Evolutionary conservation across 2,888 invertebrate species (phyloP).

Genomic region (Agrotis ipsilon): DNA sequence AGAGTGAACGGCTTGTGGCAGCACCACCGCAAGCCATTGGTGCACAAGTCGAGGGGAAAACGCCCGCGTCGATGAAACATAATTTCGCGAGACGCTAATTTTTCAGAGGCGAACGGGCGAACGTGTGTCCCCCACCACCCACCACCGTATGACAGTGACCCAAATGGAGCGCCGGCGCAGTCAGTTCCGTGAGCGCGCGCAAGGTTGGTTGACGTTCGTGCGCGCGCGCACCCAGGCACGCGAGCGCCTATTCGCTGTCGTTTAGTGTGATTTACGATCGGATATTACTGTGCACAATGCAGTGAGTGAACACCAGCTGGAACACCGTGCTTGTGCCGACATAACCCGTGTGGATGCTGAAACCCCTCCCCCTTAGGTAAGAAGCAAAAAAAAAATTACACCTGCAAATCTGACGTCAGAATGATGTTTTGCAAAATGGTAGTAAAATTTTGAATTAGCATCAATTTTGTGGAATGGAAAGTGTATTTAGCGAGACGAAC

Average conservation of each 20-base stretch:
- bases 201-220: constrained; percentile 73
- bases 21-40: constrained; percentile 77
- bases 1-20: constrained; percentile 47
- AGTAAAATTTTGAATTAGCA: constrained; percentile 63
- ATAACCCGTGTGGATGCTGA: constrained; percentile 76
- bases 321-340: constrained; percentile 73
- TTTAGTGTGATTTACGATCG: constrained; percentile 84
- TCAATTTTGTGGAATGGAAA: constrained; percentile 68
- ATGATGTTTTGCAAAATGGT: constrained; percentile 61
- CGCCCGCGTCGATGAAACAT: constrained; percentile 87
- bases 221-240: constrained; percentile 62
- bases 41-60: constrained; percentile 83
- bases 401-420: constrained; percentile 68
- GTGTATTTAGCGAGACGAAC: constrained; percentile 60
- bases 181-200: constrained; percentile 89
- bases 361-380: constrained; percentile 77
- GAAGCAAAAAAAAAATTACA: constrained; percentile 70
- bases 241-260: constrained; percentile 75
- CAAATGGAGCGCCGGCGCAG: constrained; percentile 90
- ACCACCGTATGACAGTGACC: constrained; percentile 90
- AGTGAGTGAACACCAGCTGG: constrained; percentile 82
- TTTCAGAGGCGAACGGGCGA: constrained; percentile 87
- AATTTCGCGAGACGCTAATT: constrained; percentile 88
- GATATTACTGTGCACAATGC: constrained; percentile 86
- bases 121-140: constrained; percentile 87